Base-by-base conservation (phyloP, 2,113 vertebrate species). In the Bostrychus sinensis region DNA sequence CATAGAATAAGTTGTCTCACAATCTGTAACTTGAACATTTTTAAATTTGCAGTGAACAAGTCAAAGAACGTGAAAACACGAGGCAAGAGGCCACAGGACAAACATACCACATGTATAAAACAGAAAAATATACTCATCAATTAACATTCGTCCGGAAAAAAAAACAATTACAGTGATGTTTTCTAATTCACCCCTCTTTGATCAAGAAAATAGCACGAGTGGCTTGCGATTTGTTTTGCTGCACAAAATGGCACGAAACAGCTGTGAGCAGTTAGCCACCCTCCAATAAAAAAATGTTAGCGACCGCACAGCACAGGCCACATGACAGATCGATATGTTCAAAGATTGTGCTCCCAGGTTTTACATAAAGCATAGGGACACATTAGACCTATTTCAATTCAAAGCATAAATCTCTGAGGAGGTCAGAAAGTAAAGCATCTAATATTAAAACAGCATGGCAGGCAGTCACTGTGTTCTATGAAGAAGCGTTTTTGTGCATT, bases 111-210 rank as follows among this genome's bases (percentile, higher is more conserved):
- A 43, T 37, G 26, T 30, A 58, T 9, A 58, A 12, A 10, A 71
- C 37, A 67, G 20, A 59, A 57, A 69, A 82, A 75, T 66, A 51
- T 30, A 69, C 23, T 41, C 59, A 51, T 55, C 63, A 70, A 77
- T 25, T 2, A 28, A 87, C 72, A 86, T 84, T 83, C 84, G 48
- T 82, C 72, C 23, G 70, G 58, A 67, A 72, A 66, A 66, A 70
- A 53, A n/a, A n/a, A n/a, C n/a, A 20, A 63, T 39, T 43, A 62
- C 42, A 76, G 77, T 80, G 70, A 66, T 4, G 32, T 62, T 80
- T 71, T 34, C 56, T 34, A 56, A 58, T 72, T 34, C 41, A 34
- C 62, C 72, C 70, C 69, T 70, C 36, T 39, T 37, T 46, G 25
- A 43, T 3, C 11, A 37, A 41, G 19, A 22, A 16, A 39, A 69